Conservation (phyloP, 2,113 vertebrate genomes). For the Phyllostomus discolor region DNA sequence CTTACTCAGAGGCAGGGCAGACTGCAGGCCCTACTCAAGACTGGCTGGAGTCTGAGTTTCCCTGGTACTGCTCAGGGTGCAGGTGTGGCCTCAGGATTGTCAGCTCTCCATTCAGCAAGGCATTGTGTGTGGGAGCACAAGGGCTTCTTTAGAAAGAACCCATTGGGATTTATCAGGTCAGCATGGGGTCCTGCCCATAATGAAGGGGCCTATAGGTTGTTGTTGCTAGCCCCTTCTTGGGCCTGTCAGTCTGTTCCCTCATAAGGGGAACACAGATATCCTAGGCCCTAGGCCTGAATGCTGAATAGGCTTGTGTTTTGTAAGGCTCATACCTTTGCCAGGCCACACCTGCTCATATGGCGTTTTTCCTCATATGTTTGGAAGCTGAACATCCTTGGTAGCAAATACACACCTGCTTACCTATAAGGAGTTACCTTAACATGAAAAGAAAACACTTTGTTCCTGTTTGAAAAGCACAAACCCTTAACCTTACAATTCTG, state of each 20-base stretch:
- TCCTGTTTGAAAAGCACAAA: background rate
- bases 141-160: conserved; percentile 47
- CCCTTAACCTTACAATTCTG: background rate
- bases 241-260: conserved; percentile 3
- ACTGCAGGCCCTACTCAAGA: background rate
- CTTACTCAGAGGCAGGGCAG: conserved; percentile 41
- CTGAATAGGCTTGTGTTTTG: background rate
- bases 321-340: background rate
- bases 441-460: background rate
- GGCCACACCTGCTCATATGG: background rate
- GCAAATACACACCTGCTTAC: background rate
- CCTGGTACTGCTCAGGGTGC: background rate
- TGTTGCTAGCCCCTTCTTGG: conserved; percentile 35
- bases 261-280: background rate
- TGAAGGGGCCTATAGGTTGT: background rate
- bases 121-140: background rate
- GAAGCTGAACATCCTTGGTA: background rate
- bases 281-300: background rate
- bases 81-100: background rate
- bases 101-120: background rate
- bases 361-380: background rate
- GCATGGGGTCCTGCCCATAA: background rate
- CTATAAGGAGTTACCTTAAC: background rate
- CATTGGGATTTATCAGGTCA: conserved; percentile 17
- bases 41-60: background rate